Percentiles rank a stretch among this genome's conserved stretches.
phyloP scores from a whole-genome alignment of 2,113 vertebrate species.

The Nipponia nippon region DNA sequence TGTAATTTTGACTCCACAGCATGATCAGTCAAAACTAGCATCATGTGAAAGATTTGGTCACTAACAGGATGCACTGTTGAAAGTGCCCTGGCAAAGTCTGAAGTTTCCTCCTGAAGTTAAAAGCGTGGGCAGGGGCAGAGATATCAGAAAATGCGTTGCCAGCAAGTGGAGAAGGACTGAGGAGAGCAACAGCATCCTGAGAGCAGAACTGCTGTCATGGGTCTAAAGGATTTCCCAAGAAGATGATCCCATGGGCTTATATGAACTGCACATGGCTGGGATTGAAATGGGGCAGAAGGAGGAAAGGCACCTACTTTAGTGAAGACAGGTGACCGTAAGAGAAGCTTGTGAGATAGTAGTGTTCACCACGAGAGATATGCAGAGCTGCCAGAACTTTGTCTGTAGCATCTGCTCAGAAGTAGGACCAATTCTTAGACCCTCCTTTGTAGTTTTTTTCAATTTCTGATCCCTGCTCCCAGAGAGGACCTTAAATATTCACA shows the following conservation, averaged over 20 bases:
- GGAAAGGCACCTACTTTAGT: not conserved
- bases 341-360: not conserved
- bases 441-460: not conserved
- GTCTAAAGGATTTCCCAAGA: not conserved
- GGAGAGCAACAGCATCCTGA: not conserved
- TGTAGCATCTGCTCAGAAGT: not conserved
- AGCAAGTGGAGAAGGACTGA: not conserved
- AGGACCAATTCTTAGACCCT: not conserved
- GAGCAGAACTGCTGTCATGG: rapidly evolving
- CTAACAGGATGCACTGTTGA: not conserved
- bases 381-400: not conserved
- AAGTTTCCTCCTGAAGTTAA: not conserved
- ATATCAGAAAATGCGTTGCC: not conserved
- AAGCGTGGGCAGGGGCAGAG: not conserved
- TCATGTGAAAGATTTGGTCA: not conserved
- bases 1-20: not conserved
- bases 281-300: not conserved
- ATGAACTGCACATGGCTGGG: not conserved
- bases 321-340: not conserved
- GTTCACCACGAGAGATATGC: rapidly evolving
- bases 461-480: not conserved
- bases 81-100: not conserved
- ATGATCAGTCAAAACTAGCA: not conserved
- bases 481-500: not conserved
- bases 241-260: not conserved